phyloP scores from a whole-genome alignment of 2,888 invertebrate genomes.

The Athalia circularis region DNA sequence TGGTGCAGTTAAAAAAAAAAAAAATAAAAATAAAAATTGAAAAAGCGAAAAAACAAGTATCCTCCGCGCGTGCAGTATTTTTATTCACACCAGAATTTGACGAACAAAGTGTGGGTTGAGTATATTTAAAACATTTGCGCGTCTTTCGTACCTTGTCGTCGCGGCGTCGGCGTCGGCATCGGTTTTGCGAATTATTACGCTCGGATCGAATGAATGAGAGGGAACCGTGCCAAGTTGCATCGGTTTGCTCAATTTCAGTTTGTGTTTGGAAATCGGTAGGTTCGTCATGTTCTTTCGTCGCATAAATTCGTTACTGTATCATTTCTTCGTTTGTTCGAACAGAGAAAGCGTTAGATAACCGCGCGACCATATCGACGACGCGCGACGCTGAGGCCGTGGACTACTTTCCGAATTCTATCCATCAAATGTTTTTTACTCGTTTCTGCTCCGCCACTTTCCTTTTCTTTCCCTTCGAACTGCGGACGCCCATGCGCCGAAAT shows the following conservation, averaged over 20 bases:
- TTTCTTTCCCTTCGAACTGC: too few relatives aligned
- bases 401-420: conserved; percentile 25
- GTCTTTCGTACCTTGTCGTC: too few relatives aligned
- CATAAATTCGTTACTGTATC: background rate
- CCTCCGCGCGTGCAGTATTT: too few relatives aligned
- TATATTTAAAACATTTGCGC: too few relatives aligned
- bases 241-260: conserved; percentile 26
- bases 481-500: too few relatives aligned
- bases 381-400: conserved; percentile 37
- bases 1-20: background rate
- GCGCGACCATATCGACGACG: background rate
- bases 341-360: conserved; percentile 44
- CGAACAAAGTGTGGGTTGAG: too few relatives aligned
- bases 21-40: too few relatives aligned
- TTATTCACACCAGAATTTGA: too few relatives aligned
- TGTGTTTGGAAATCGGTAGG: conserved; percentile 27
- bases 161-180: too few relatives aligned
- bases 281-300: background rate
- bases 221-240: conserved; percentile 36
- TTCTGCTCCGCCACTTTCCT: too few relatives aligned
- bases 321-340: conserved; percentile 28
- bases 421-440: background rate
- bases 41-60: too few relatives aligned
- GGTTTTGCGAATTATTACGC: too few relatives aligned
- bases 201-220: background rate